Evolutionary conservation across 1,140 invertebrate genomes (phyloP).

Genomic region (Plodia interpunctella): DNA sequence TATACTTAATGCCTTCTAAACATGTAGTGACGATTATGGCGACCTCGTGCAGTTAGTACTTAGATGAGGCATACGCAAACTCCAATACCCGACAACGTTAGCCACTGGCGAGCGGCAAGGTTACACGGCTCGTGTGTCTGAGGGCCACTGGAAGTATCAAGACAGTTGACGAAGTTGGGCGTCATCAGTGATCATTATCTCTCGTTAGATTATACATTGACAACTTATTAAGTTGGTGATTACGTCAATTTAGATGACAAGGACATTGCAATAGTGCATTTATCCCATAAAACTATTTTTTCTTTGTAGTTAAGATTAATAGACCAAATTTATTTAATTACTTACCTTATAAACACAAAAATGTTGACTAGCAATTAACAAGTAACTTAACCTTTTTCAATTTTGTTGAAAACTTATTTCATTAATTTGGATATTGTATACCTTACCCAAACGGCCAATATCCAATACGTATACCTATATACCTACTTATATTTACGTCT

Average conservation of each 20-base stretch:
- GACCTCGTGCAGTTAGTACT: slow-evolving; percentile 45
- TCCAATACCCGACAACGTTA: slow-evolving; percentile 30
- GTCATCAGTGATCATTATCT: slow-evolving; percentile 6
- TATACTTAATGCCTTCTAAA: background rate
- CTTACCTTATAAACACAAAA: no score
- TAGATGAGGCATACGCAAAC: slow-evolving; percentile 33
- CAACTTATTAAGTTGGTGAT: no score
- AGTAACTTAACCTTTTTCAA: background rate
- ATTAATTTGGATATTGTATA: no score
- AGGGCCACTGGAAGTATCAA: slow-evolving; percentile 21
- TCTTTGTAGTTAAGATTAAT: no score
- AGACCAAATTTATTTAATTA: no score
- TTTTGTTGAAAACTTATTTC: no score
- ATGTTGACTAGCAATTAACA: no score
- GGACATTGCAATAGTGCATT: no score
- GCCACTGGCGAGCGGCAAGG: slow-evolving; percentile 35
- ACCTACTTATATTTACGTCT: slow-evolving; percentile 22
- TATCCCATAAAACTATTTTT: no score
- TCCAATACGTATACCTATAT: background rate
- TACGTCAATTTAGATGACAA: no score
- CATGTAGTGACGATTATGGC: background rate
- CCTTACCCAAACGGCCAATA: no score
- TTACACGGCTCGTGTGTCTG: slow-evolving; percentile 32
- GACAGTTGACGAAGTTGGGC: slow-evolving; percentile 7
- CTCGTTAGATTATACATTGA: background rate